Evolutionary conservation across 2,113 vertebrate species (phyloP), one percentile per base, ranked within the genome.

Genomic region (Ochotona princeps): DNA sequence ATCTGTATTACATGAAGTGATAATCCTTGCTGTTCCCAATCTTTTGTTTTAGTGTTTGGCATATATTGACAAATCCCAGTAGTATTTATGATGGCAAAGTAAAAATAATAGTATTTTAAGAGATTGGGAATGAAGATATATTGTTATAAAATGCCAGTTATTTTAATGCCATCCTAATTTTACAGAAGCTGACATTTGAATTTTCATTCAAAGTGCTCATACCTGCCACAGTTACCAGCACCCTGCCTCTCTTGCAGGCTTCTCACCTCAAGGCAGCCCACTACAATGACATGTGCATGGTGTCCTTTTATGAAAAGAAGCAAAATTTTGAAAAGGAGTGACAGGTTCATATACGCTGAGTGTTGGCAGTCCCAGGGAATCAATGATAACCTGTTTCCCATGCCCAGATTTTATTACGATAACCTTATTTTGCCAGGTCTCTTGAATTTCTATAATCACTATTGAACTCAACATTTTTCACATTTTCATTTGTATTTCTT

Each of bases 121-220:
- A 78, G 21, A 80, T 65, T 93, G 51, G 23, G 17, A 94, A 73
- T 35, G 66, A 20, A 72, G 30, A 35, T 81, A 3, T 49, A 44
- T 54, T 75, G 63, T 32, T 78, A 60, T 15, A 81, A 30, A 89
- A 20, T 89, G 54, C 25, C n/a, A 57, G 15, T 83, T 89, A 63
- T 80, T 83, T 82, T 75, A 70, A 54, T 81, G 91, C 44, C n/a
- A 57, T 84, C 76, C 83, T 81, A 57, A 89, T 83, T 92, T 94
- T 67, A 83, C 30, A 25, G 85, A 87, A 88, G 74, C 66, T 81
- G 57, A 93, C 79, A 23, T 84, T 12, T 23, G 51, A 2, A 6
- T 13, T 80, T 94, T 91, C 38, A 63, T 76, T 91, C 70, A 49
- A n/a, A 15, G 23, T 35, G 49, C 79, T 87, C 14, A 61, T 38